Evolutionary conservation across 2,888 invertebrate species (phyloP), one percentile per base, ranked within the genome.

Genomic region (Buathra laborator): DNA sequence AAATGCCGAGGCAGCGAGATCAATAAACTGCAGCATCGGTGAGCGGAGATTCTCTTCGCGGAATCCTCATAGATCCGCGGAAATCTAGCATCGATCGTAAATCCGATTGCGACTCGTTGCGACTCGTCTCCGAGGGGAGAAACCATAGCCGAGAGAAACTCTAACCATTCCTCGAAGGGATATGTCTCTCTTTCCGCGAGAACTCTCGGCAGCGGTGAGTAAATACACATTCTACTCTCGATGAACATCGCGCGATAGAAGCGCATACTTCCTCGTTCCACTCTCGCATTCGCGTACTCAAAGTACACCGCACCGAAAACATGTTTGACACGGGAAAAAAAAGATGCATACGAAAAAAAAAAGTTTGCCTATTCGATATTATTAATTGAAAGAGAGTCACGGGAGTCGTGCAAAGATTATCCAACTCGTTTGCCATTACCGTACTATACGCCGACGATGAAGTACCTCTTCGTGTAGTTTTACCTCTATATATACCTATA

Each of bases 181-280:
- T 14, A 62, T 66, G 72, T 70, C 75, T 81, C 67, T 75, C 75
- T 81, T 43, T 68, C 62, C 46, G 44, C 24, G 14, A 19, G 59
- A 74, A 46, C 44, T 29, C 48, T 9, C 48, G 48, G 32, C 32
- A 32, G 32, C 62, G 29, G 14, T 48, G 48, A 51, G 64, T 43
- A 53, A 16, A 51, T 24, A 66, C 51, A 53, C 64, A 76, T 24
- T 43, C 56, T 44, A 77, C 44, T 56, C 68, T 16, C 67, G 59
- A 77, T 77, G 67, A 77, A 29, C 67, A 44, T 77, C 29, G 29
- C 68, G 16, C 68, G 68, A 77, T 62, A 62, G 68, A 48, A 53
- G 37, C 43, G 44, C 51, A 70, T 70, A 86, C 86, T 86, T 86
- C 86, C 86, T 86, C 86, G 86, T 86, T 86, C 86, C 84, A 76